phyloP scores from a whole-genome alignment of 1,140 invertebrate species.

The honey bee (Apis mellifera) region DNA sequence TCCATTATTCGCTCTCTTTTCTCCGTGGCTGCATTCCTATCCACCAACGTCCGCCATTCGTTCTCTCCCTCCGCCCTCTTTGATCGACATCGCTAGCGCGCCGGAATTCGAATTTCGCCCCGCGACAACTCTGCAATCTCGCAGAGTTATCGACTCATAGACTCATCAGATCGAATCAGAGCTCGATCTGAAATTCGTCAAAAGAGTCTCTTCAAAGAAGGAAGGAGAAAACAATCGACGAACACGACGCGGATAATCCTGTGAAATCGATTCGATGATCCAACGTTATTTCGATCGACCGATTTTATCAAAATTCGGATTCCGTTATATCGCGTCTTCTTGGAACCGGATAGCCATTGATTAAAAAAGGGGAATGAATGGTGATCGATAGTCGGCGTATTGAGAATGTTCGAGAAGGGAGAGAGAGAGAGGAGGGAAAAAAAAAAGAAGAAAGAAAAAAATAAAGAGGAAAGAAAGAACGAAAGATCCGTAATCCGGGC shows the following conservation, averaged over 20 bases:
- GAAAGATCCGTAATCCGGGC: conserved; percentile 76
- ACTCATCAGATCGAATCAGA: conserved; percentile 17
- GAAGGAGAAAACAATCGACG: background rate
- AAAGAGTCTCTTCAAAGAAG: background rate
- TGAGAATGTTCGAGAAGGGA: conserved; percentile 7
- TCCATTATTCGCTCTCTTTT: conserved; percentile 69
- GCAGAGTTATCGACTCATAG: background rate
- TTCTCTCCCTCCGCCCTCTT: conserved; percentile 28
- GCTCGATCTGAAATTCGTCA: background rate
- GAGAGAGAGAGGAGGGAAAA: conserved; percentile 47
- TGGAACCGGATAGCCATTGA: background rate
- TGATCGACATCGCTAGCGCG: conserved; percentile 47
- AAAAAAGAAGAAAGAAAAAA: conserved; percentile 56
- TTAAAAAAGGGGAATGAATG: too few relatives aligned
- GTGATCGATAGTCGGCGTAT: conserved; percentile 20
- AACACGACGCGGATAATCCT: background rate
- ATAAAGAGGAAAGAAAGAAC: conserved; percentile 49
- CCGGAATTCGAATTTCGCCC: conserved; percentile 57
- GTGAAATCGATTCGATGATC: background rate
- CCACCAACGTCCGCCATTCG: conserved; percentile 54
- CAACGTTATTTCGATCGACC: background rate
- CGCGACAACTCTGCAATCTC: background rate
- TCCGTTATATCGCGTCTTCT: background rate
- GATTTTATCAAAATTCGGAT: background rate
- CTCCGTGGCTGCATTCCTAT: conserved; percentile 69